A percentile compares a stretch with the other conserved stretches of the same genome.
Conservation (phyloP, 2,888 invertebrate species). For the Tetramorium bicarinatum region DNA sequence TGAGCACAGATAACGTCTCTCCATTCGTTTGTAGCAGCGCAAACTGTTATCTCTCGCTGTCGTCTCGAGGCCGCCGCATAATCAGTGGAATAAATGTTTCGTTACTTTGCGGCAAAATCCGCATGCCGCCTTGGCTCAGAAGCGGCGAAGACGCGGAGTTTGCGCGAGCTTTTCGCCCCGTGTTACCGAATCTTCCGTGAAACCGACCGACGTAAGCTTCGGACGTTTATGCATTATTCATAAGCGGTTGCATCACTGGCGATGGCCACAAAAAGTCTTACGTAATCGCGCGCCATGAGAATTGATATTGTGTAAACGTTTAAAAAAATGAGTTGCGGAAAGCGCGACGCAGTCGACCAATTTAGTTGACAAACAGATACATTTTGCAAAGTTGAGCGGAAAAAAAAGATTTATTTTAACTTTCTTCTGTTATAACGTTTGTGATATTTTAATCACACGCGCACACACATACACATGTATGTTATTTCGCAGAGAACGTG, state of each 20-base stretch:
- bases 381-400: not conserved
- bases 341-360: not conserved
- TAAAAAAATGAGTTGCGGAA: not conserved
- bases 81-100: conserved; percentile 48
- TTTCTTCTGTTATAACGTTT: not conserved
- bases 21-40: conserved; percentile 7
- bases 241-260: conserved; percentile 19
- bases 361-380: not conserved
- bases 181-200: conserved; percentile 45
- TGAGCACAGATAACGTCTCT: conserved; percentile 36
- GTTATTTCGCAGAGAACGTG: not conserved
- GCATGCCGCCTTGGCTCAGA: conserved; percentile 26
- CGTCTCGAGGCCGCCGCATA: conserved; percentile 29
- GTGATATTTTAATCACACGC: not conserved
- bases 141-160: conserved; percentile 14
- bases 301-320: conserved; percentile 26
- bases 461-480: too few relatives aligned
- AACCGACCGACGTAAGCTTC: conserved; percentile 28
- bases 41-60: conserved; percentile 35
- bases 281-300: conserved; percentile 26
- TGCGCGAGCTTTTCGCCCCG: conserved; percentile 16
- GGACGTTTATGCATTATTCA: conserved; percentile 47
- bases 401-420: not conserved
- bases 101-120: conserved; percentile 35
- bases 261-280: conserved; percentile 19